Evolutionary conservation across 1,140 invertebrate genomes (phyloP).

Genomic region (Pseudomyrmex pallidus): DNA sequence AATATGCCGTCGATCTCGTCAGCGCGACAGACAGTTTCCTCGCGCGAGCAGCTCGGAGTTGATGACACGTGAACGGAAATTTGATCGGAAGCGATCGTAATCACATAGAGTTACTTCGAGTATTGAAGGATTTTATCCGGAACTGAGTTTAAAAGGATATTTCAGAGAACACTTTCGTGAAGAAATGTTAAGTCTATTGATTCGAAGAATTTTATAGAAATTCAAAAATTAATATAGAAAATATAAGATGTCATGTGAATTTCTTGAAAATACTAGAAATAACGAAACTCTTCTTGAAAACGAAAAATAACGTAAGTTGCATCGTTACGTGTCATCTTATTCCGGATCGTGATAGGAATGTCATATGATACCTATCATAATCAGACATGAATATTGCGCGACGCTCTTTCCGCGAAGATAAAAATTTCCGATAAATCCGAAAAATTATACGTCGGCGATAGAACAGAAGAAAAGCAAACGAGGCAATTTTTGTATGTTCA

Average conservation of each 20-base stretch:
- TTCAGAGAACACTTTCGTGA: no score
- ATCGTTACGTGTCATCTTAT: slow-evolving; percentile 60
- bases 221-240: not conserved
- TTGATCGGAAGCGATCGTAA: slow-evolving; percentile 30
- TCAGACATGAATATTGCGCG: slow-evolving; percentile 46
- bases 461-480: slow-evolving; percentile 36
- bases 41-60: not conserved
- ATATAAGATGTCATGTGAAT: no score
- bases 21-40: not conserved
- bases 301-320: not conserved
- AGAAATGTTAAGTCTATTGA: not conserved
- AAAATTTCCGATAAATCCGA: slow-evolving; percentile 35
- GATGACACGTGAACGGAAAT: slow-evolving; percentile 3
- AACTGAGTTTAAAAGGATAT: not conserved
- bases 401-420: not conserved
- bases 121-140: not conserved
- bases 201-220: no score
- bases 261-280: not conserved
- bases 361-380: slow-evolving; percentile 61
- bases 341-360: slow-evolving; percentile 32
- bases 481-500: slow-evolving; percentile 37
- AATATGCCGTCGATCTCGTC: not conserved
- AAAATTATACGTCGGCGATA: not conserved
- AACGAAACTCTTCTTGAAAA: slow-evolving; percentile 21
- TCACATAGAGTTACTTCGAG: not conserved